Evolutionary conservation across 2,888 invertebrate genomes (phyloP), one percentile per base, ranked within the genome.

Genomic region (Acronicta leporina): DNA sequence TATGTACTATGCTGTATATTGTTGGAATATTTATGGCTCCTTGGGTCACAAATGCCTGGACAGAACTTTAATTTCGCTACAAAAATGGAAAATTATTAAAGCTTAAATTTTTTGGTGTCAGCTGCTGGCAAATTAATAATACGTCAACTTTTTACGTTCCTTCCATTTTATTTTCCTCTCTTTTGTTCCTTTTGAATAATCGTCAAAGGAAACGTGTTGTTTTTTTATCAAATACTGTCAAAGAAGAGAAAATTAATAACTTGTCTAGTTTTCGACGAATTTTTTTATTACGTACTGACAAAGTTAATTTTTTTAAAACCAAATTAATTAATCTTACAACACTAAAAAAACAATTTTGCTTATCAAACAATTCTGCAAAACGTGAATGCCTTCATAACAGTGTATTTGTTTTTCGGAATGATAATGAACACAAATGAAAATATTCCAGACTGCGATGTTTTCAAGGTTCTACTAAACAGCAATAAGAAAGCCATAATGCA

Each of bases 401-500:
- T n/a, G n/a, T n/a, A n/a, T n/a, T n/a, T n/a, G 9, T 14, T 49
- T 49, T 15, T 27, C 50, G n/a, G 42, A 66, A 68, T 43, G 20
- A 50, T 44, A 50, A 47, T 54, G 33, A 27, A 43, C n/a, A 47
- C n/a, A 38, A 47, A 54, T 15, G 48, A 51, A 57, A 56, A 73
- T 44, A 57, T 62, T 38, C 30, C 30, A 30, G 20, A 46, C 9
- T 45, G 1, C 15, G 30, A 45, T 43, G 8, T 68, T 63, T 62
- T 16, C 55, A 57, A 59, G 63, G 65, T 58, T 48, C 40, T 41
- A n/a, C 48, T 42, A 38, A n/a, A 48, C 33, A 43, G 38, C 44
- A 55, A 59, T 60, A 64, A 57, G 50, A 73, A 69, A 53, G 14
- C 54, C 54, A 70, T 56, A 45, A 63, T 50, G 75, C 78, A 75